Percentiles rank a stretch among this genome's conserved stretches.
Conservation (phyloP, 1,140 invertebrate species). For the Sogatella furcifera region DNA sequence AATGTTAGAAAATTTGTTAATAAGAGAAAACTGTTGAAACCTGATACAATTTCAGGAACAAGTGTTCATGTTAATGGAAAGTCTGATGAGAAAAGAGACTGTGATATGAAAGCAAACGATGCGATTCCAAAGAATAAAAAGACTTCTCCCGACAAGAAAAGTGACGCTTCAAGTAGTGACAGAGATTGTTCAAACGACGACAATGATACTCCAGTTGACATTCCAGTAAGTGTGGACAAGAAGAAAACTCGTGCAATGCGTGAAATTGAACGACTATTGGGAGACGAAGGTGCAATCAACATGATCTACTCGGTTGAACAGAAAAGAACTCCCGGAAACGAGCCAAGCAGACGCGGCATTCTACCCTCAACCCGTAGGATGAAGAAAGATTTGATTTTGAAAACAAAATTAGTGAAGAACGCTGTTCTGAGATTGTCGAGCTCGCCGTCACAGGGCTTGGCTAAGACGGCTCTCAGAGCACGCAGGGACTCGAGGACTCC, state of each 20-base stretch:
- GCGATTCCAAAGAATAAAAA: neutral
- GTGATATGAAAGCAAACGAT: neutral
- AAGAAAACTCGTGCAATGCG: slow-evolving; percentile 28
- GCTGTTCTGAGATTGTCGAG: slow-evolving; percentile 37
- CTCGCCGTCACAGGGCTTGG: slow-evolving; percentile 7
- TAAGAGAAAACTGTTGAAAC: slow-evolving; percentile 7
- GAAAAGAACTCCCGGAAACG: slow-evolving; percentile 20
- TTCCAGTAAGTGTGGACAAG: neutral
- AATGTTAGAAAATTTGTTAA: neutral
- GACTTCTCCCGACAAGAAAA: neutral
- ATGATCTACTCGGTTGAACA: slow-evolving; percentile 66
- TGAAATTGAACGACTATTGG: slow-evolving; percentile 64
- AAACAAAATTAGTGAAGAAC: slow-evolving; percentile 41
- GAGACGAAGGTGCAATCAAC: slow-evolving; percentile 76
- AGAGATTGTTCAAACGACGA: too few species aligned
- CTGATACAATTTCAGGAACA: slow-evolving; percentile 10
- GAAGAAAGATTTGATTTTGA: slow-evolving; percentile 27
- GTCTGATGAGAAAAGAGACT: too few species aligned
- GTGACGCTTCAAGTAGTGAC: neutral
- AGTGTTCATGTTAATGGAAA: too few species aligned
- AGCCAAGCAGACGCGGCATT: slow-evolving; percentile 23
- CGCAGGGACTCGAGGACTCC: slow-evolving; percentile 1
- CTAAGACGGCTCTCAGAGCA: slow-evolving; percentile 5
- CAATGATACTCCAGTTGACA: too few species aligned
- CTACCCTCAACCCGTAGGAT: slow-evolving; percentile 26